Percentiles rank a stretch among this genome's conserved stretches.
phyloP scores from a whole-genome alignment of 1,140 invertebrate species.

The Grapholita molesta region DNA sequence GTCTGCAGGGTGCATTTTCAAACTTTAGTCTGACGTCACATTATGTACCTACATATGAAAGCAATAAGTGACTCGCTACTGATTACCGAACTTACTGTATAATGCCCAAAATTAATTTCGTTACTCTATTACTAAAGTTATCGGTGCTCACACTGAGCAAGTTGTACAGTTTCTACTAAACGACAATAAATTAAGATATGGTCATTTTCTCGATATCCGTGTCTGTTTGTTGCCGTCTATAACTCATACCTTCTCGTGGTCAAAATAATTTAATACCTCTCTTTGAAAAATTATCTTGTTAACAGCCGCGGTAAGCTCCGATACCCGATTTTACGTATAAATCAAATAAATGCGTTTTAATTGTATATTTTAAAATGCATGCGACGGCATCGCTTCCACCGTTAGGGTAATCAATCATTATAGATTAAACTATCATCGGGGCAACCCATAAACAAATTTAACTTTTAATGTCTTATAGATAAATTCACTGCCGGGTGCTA shows the following conservation, averaged over 20 bases:
- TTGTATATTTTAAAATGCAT: constrained; percentile 1
- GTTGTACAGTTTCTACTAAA: not conserved
- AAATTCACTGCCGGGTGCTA: not conserved
- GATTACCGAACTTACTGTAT: too few species aligned
- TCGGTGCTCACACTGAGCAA: not conserved
- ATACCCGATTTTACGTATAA: not conserved
- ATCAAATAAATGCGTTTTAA: not conserved
- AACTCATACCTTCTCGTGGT: constrained; percentile 34
- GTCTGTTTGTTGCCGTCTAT: constrained; percentile 23
- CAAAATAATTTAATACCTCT: constrained; percentile 31
- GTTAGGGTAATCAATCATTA: not conserved
- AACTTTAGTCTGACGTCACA: too few species aligned
- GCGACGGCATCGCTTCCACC: not conserved
- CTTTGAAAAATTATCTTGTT: constrained; percentile 28
- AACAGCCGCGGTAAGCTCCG: not conserved
- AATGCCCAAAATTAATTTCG: not conserved
- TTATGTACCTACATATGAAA: too few species aligned
- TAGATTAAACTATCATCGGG: not conserved
- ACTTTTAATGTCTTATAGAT: not conserved
- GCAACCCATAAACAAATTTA: not conserved
- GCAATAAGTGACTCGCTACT: too few species aligned
- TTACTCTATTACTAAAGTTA: not conserved
- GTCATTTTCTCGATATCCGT: constrained; percentile 26
- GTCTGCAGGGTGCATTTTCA: too few species aligned
- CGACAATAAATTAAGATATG: not conserved